Evolutionary conservation across 1,140 invertebrate genomes (phyloP).

Genomic region (Anadara kagoshimensis): DNA sequence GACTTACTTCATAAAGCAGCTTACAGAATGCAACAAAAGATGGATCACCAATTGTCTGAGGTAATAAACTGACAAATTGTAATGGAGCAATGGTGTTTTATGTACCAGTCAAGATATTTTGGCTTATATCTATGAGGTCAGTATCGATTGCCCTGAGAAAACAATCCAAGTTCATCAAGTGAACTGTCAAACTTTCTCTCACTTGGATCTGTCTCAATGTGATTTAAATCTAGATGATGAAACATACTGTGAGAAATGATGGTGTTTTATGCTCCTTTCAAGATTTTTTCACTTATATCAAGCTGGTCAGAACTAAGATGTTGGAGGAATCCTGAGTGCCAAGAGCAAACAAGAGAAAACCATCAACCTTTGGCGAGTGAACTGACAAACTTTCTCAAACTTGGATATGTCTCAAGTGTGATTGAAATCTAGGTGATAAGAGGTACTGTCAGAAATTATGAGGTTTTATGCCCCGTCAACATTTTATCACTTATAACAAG

Average conservation of each 20-base stretch:
- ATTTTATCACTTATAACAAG: too few relatives aligned
- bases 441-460: too few relatives aligned
- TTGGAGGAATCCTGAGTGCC: not conserved
- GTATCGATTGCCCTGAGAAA: too few relatives aligned
- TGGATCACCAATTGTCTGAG: slow-evolving; percentile 43
- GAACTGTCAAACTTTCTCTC: too few relatives aligned
- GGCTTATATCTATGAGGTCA: too few relatives aligned
- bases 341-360: not conserved
- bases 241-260: too few relatives aligned
- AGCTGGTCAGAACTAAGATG: not conserved
- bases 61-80: slow-evolving; percentile 14
- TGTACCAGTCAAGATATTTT: not conserved
- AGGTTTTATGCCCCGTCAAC: not conserved
- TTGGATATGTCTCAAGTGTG: not conserved
- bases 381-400: not conserved
- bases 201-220: too few relatives aligned
- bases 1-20: slow-evolving; percentile 19
- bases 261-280: too few relatives aligned
- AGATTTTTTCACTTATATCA: too few relatives aligned
- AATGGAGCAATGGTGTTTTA: not conserved
- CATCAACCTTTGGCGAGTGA: not conserved
- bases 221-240: too few relatives aligned
- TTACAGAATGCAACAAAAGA: slow-evolving; percentile 30
- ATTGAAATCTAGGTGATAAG: not conserved
- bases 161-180: not conserved